These are phyloP conservation scores for Eupeodes luniger DNA, from an alignment of 2,888 invertebrate genomes.

Conservation along the genomic window DNA sequence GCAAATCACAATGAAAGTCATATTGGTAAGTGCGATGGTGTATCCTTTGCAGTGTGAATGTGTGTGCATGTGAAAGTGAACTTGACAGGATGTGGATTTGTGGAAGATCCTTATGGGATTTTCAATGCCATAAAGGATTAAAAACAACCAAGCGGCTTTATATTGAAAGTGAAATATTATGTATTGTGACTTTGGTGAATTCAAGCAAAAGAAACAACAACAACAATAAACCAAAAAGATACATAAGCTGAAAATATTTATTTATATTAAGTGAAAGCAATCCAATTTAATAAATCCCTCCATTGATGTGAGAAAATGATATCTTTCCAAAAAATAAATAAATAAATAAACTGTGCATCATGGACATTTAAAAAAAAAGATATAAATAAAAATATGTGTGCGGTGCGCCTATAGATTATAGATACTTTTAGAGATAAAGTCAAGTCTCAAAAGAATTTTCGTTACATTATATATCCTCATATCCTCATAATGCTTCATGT, in stretches of 20 bases:
- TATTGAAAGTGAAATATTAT: constrained; percentile 42
- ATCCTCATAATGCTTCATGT: neutral
- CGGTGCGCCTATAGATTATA: no score
- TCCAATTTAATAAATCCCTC: constrained; percentile 45
- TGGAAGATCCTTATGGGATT: constrained; percentile 27
- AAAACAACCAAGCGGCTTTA: constrained; percentile 18
- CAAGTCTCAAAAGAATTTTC: constrained; percentile 17
- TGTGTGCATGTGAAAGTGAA: constrained; percentile 48
- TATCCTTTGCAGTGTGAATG: neutral
- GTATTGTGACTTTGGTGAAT: constrained; percentile 19
- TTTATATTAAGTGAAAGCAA: constrained; percentile 38
- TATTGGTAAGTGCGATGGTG: constrained; percentile 63
- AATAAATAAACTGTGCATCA: constrained; percentile 35
- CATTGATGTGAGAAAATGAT: constrained; percentile 46
- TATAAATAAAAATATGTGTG: neutral
- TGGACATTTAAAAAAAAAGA: constrained; percentile 9
- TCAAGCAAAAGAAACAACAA: neutral
- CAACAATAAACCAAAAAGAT: neutral
- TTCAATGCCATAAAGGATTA: constrained; percentile 42
- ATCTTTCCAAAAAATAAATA: constrained; percentile 21
- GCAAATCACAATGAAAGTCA: constrained; percentile 65
- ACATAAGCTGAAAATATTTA: neutral
- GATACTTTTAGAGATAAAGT: neutral
- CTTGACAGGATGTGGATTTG: constrained; percentile 38
- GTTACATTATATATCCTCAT: neutral